Base-by-base conservation (phyloP, 2,113 vertebrate species). In the Prochilodus magdalenae region DNA sequence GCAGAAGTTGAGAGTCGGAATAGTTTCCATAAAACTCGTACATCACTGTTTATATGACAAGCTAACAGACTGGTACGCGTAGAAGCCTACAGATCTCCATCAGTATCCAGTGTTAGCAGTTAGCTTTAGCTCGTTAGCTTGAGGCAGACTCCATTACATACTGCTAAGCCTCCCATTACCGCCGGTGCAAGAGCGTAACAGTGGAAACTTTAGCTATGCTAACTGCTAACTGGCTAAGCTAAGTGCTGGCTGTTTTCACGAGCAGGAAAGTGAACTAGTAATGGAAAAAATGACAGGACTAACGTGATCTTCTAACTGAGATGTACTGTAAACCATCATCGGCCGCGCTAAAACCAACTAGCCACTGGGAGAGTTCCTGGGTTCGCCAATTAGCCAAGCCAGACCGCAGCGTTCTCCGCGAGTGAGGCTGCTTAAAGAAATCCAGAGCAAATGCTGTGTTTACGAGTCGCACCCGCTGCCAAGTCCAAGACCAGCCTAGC, bases 391-490 rank as follows among this genome's bases (percentile, higher is more conserved):
- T 26, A 60, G 57, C 57, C n/a, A 6, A 60, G 57, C 57, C 57
- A 26, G 10, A 26, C 57, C n/a, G 13, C 14, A 12, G n/a, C 15
- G 14, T 51, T 16, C 5, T 49, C 15, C n/a, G n/a, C n/a, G 53
- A 60, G 57, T 26, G 12, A 4, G 20, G 7, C 36, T 36, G 16
- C 63, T 70, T 44, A 82, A 79, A 81, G 13, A 77, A 85, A 80
- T 75, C 70, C 73, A 57, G 15, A 86, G 82, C 82, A 84, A 75
- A 87, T 87, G 83, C 84, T 1, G 8, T 18, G 78, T 81, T 91
- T 84, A 85, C 14, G 69, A 86, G 79, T 69, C 73, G 13, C 27
- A 80, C 60, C 44, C 75, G 77, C 59, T 4, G 86, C 85, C 87
- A 83, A 18, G 47, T 49, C 76, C 79, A 78, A 85, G n/a, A n/a